Evolutionary conservation across 2,113 vertebrate species (phyloP).

Genomic region (Muntiacus reevesi): DNA sequence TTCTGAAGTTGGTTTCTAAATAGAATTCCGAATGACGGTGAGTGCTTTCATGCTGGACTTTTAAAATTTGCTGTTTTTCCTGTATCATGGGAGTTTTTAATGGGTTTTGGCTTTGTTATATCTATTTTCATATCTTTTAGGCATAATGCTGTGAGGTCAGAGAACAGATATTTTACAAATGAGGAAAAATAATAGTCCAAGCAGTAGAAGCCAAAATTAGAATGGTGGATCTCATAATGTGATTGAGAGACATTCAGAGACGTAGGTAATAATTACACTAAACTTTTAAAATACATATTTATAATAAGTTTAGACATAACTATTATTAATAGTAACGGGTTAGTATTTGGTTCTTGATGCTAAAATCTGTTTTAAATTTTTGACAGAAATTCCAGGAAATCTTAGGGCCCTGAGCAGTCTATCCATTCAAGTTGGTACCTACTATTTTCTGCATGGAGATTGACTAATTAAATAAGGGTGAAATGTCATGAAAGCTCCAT

Average conservation of each 20-base stretch:
- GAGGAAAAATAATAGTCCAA: not conserved
- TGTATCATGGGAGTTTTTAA: not conserved
- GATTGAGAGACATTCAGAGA: not conserved
- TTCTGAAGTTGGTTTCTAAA: not conserved
- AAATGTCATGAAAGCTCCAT: not conserved
- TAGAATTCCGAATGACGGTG: not conserved
- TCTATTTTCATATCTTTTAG: not conserved
- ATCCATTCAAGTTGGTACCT: not conserved
- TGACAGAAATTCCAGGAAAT: not conserved
- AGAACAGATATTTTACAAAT: not conserved
- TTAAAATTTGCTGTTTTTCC: not conserved
- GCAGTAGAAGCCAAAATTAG: not conserved
- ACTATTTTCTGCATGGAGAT: not conserved
- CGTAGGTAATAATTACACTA: not conserved
- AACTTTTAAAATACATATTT: not conserved
- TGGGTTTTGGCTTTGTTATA: not conserved
- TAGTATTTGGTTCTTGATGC: not conserved
- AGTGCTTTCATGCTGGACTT: not conserved
- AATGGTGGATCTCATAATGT: not conserved
- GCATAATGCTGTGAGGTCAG: not conserved
- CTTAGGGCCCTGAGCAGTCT: not conserved
- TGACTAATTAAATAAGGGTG: not conserved
- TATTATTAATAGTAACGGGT: not conserved
- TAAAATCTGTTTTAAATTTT: not conserved
- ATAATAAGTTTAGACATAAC: not conserved